phyloP scores from a whole-genome alignment of 1,140 invertebrate genomes.

The Octopus bimaculoides region DNA sequence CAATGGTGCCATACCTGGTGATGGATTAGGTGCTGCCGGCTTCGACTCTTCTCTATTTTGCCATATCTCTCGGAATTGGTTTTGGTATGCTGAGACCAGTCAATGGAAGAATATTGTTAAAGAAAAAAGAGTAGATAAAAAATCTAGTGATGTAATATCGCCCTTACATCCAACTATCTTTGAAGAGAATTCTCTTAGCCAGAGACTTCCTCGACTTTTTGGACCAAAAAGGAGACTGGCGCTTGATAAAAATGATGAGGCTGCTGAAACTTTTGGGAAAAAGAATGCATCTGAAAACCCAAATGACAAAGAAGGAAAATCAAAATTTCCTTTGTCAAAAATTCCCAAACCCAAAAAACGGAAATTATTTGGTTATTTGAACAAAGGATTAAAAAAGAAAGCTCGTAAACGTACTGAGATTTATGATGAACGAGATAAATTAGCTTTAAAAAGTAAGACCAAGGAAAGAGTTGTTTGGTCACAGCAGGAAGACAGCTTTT shows the following conservation, averaged over 20 bases:
- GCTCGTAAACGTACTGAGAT: not conserved
- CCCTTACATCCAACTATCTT: not conserved
- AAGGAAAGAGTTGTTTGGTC: conserved; percentile 61
- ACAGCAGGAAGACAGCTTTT: conserved; percentile 43
- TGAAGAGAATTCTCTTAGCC: not conserved
- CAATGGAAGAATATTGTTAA: not conserved
- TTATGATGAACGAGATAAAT: conserved; percentile 63
- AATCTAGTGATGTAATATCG: not conserved
- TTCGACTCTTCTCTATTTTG: conserved; percentile 14
- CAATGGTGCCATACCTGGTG: conserved; percentile 10
- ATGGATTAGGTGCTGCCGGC: conserved; percentile 12
- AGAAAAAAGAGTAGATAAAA: conserved; percentile 3
- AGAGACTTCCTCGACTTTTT: conserved; percentile 5
- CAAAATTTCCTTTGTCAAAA: not conserved
- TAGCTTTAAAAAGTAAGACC: conserved; percentile 67
- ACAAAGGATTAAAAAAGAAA: not conserved
- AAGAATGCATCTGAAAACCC: not conserved
- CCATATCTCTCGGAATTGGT: conserved; percentile 11
- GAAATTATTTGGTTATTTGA: not conserved
- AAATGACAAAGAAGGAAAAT: conserved; percentile 14
- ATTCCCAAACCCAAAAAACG: not conserved
- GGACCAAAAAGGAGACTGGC: not conserved
- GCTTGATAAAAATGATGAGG: not conserved
- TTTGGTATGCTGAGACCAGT: conserved; percentile 9
- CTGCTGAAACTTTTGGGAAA: not conserved